These are phyloP conservation scores for Laspeyria flexula DNA, from an alignment of 2,888 invertebrate species.

Conservation along the genomic window DNA sequence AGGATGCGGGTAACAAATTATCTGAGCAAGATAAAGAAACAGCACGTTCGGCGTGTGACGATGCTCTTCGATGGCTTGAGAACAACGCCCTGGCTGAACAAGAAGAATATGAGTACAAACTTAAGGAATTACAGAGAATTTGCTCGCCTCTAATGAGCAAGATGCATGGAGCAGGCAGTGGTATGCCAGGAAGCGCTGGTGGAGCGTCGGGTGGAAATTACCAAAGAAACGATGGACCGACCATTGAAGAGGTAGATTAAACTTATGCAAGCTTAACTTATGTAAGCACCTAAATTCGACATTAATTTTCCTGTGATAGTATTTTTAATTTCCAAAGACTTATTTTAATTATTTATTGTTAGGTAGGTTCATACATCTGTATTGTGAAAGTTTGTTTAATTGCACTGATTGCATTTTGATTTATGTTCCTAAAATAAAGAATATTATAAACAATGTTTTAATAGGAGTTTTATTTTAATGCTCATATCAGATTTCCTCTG, in stretches of 20 bases:
- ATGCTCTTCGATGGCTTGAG: constrained; percentile 89
- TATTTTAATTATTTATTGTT: too few species aligned
- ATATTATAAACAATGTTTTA: too few species aligned
- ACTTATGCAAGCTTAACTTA: too few species aligned
- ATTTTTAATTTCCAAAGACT: too few species aligned
- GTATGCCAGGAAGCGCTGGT: neutral
- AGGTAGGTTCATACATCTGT: too few species aligned
- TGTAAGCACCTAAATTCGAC: too few species aligned
- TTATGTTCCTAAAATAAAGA: too few species aligned
- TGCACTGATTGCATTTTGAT: too few species aligned
- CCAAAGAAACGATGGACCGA: neutral
- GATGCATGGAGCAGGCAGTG: constrained; percentile 78
- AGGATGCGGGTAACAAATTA: constrained; percentile 87
- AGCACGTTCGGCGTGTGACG: constrained; percentile 81
- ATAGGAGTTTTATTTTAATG: too few species aligned
- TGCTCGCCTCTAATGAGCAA: constrained; percentile 86
- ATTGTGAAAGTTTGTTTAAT: too few species aligned
- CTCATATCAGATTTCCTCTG: too few species aligned
- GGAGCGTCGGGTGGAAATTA: neutral
- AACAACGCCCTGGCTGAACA: constrained; percentile 87
- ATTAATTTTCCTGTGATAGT: neutral
- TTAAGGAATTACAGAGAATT: constrained; percentile 85
- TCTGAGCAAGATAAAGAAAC: constrained; percentile 88
- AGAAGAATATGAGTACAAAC: constrained; percentile 87
- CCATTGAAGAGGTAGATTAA: constrained; percentile 1